phyloP scores from a whole-genome alignment of 2,888 invertebrate genomes.

The Coleophora flavipennella region DNA sequence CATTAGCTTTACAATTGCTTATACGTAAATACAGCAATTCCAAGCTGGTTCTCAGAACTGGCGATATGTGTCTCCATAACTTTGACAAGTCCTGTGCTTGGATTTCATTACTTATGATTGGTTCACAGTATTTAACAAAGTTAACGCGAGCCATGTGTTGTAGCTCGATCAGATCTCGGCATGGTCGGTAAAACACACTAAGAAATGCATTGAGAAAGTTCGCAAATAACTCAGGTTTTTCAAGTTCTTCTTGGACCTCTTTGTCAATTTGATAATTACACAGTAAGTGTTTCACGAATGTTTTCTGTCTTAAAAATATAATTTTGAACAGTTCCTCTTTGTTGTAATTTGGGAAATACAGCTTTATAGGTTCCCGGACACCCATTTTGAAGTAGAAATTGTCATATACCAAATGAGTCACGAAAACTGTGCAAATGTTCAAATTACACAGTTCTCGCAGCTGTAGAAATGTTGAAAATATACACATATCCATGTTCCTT shows the following conservation, averaged over 20 bases:
- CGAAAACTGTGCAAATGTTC: conserved; percentile 82
- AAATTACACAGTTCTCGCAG: conserved; percentile 80
- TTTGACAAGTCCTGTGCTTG: conserved; percentile 76
- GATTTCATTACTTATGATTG: conserved; percentile 78
- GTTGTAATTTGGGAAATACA: conserved; percentile 87
- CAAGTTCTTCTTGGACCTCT: conserved; percentile 38
- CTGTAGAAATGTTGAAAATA: conserved; percentile 80
- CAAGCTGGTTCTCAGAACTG: conserved; percentile 80
- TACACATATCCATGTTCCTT: conserved; percentile 80
- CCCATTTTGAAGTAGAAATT: conserved; percentile 83
- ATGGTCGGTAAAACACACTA: conserved; percentile 87
- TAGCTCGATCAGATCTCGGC: conserved; percentile 88
- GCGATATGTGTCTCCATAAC: conserved; percentile 86
- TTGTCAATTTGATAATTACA: conserved; percentile 32
- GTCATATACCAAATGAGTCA: conserved; percentile 86
- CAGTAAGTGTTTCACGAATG: conserved; percentile 42
- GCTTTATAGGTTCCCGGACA: conserved; percentile 77
- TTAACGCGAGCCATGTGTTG: conserved; percentile 83
- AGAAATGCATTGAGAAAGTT: conserved; percentile 88
- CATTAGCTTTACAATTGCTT: conserved; percentile 35
- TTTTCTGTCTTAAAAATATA: conserved; percentile 48
- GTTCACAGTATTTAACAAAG: conserved; percentile 85
- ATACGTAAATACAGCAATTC: conserved; percentile 84
- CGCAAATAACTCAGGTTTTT: conserved; percentile 75
- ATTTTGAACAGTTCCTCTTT: conserved; percentile 76